Conservation (phyloP, 1,140 invertebrate genomes). For the Anastrepha obliqua region DNA sequence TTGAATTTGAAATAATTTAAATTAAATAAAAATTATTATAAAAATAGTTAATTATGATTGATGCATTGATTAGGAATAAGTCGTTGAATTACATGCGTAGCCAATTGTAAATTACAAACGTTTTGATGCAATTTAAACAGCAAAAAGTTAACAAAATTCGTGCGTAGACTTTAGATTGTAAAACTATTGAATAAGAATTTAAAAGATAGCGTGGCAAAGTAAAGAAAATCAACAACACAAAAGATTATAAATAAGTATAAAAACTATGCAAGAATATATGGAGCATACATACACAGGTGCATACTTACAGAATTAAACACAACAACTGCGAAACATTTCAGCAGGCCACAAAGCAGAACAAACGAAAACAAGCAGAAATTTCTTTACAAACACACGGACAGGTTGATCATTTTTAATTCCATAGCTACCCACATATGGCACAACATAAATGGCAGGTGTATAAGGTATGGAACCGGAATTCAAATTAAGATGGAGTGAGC, state of each 20-base stretch:
- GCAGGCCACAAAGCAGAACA: too few species aligned
- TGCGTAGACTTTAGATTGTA: not conserved
- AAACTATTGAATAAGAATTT: not conserved
- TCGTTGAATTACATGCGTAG: slow-evolving; percentile 53
- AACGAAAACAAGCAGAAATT: too few species aligned
- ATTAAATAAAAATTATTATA: not conserved
- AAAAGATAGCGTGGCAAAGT: not conserved
- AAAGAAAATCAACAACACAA: not conserved
- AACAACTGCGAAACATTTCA: too few species aligned
- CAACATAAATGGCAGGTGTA: too few species aligned
- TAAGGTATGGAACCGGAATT: too few species aligned
- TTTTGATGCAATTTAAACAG: slow-evolving; percentile 53
- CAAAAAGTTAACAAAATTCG: slow-evolving; percentile 51
- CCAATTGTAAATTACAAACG: slow-evolving; percentile 51
- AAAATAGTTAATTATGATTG: slow-evolving; percentile 9
- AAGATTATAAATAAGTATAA: not conserved
- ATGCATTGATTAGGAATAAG: slow-evolving; percentile 28
- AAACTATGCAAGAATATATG: not conserved
- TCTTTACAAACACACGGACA: too few species aligned
- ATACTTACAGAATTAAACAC: too few species aligned
- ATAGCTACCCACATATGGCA: too few species aligned
- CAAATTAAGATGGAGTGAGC: too few species aligned
- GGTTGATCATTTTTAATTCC: too few species aligned
- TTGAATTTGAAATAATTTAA: not conserved
- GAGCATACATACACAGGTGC: not conserved